A percentile compares a stretch with the other conserved stretches of the same genome.
These are phyloP conservation scores for Athetis lepigone DNA, from an alignment of 2,888 invertebrate genomes.

Conservation along the genomic window DNA sequence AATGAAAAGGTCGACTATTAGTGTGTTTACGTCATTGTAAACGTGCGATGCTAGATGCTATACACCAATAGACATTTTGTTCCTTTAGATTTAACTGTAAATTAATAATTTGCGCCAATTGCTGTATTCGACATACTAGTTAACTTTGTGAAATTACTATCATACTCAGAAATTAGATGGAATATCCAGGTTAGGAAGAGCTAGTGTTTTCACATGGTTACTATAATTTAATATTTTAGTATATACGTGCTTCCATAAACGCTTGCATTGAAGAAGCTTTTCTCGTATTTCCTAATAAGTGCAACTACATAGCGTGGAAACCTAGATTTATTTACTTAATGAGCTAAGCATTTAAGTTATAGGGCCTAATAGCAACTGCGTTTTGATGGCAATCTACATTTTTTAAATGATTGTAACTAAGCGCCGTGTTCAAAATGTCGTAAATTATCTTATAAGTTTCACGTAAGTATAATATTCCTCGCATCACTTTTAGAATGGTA, in stretches of 20 bases:
- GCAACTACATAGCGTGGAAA: slow-evolving; percentile 63
- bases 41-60: slow-evolving; percentile 47
- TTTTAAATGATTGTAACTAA: slow-evolving; percentile 43
- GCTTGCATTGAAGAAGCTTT: slow-evolving; percentile 74
- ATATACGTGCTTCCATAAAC: slow-evolving; percentile 76
- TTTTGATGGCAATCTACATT: slow-evolving; percentile 55
- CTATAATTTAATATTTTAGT: slow-evolving; percentile 57
- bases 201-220: slow-evolving; percentile 55
- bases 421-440: slow-evolving; percentile 46
- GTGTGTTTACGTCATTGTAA: slow-evolving; percentile 47
- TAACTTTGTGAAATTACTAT: slow-evolving; percentile 44
- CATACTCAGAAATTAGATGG: slow-evolving; percentile 30
- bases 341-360: slow-evolving; percentile 62
- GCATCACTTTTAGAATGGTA: slow-evolving; percentile 39
- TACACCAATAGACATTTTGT: slow-evolving; percentile 55
- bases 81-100: slow-evolving; percentile 55
- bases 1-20: slow-evolving; percentile 53
- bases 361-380: slow-evolving; percentile 72
- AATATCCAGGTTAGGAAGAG: slow-evolving; percentile 35
- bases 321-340: slow-evolving; percentile 67
- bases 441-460: slow-evolving; percentile 47
- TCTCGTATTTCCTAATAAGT: slow-evolving; percentile 71
- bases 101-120: slow-evolving; percentile 55
- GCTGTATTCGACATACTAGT: slow-evolving; percentile 39
- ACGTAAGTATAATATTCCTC: slow-evolving; percentile 45